Percentiles rank a stretch among this genome's conserved stretches.
phyloP scores from a whole-genome alignment of 2,888 invertebrate species.

The Nomada fabriciana region DNA sequence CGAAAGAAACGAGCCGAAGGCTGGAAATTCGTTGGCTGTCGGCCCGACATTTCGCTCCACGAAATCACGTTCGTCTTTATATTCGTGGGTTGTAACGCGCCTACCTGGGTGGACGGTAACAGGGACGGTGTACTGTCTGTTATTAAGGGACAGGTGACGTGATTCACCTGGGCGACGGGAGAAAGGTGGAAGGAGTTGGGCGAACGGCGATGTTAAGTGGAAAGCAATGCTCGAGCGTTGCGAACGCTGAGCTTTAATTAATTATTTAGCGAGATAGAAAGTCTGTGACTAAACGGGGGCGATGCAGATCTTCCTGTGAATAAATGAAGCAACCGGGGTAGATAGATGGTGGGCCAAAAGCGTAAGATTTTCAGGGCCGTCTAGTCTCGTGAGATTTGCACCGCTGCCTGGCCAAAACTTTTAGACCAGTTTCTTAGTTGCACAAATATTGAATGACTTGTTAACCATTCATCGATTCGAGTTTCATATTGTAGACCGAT shows the following conservation, averaged over 20 bases:
- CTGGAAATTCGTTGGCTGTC: background rate
- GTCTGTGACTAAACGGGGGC: slow-evolving; percentile 53
- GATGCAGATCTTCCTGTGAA: slow-evolving; percentile 50
- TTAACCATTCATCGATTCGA: too few relatives aligned
- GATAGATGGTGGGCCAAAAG: slow-evolving; percentile 17
- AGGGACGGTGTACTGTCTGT: slow-evolving; percentile 38
- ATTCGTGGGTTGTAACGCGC: slow-evolving; percentile 23
- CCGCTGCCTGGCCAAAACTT: too few relatives aligned
- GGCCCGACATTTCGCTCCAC: background rate
- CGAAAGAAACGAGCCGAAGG: slow-evolving; percentile 26
- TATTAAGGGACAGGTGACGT: slow-evolving; percentile 62
- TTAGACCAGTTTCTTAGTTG: too few relatives aligned
- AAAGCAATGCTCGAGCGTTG: slow-evolving; percentile 72
- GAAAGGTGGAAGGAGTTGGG: background rate
- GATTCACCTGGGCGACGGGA: slow-evolving; percentile 3
- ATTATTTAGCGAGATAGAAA: slow-evolving; percentile 67
- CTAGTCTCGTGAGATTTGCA: slow-evolving; percentile 20
- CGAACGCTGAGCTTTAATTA: slow-evolving; percentile 69
- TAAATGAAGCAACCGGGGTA: slow-evolving; percentile 54
- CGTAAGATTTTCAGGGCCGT: slow-evolving; percentile 13
- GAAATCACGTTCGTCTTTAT: slow-evolving; percentile 53
- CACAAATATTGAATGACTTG: too few relatives aligned
- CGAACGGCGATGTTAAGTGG: slow-evolving; percentile 67
- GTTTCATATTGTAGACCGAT: too few relatives aligned
- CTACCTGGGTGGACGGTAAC: slow-evolving; percentile 48